Base-by-base conservation (phyloP, 2,113 vertebrate species). In the Bubo bubo region DNA sequence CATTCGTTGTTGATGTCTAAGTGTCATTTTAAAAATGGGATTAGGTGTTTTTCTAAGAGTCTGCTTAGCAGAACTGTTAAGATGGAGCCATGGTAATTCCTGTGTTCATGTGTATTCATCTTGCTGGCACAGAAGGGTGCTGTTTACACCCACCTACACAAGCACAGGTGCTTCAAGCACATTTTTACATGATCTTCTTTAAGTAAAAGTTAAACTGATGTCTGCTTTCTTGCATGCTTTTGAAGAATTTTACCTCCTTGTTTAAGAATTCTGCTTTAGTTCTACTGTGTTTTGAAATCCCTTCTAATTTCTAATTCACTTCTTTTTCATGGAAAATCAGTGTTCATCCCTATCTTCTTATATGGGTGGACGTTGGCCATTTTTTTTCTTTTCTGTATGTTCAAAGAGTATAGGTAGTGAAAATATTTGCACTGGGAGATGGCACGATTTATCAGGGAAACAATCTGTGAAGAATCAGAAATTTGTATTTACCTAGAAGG, bases 391-490 rank as follows among this genome's bases (percentile, higher is more conserved):
- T 79, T 74, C 26, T 6, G 0, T 59, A 15, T 79, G 19, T 81
- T 86, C 76, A 17, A 45, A 75, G 84, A 86, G 14, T 62, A 15
- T 53, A 15, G 20, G 16, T 84, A 80, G 24, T 72, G 18, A 82
- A 72, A 32, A 50, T 86, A 34, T 10, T 80, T 88, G 30, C 73
- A 76, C 32, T 91, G 41, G 35, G 27, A 75, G 60, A 17, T 56
- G 50, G 63, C 87, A 88, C 22, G 80, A 43, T 94, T 97, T 96
- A 53, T 92, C 56, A 95, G 79, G 37, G 94, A 82, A 81, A 63
- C 81, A 56, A 90, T 86, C 73, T 93, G 5, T 71, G 28, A 64
- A 97, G 2, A 79, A 32, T 9, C 95, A 86, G 77, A 56, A 83
- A 67, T 84, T 86, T 79, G 19, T 91, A 23, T 95, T 89, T 71